Evolutionary conservation across 1,140 invertebrate species (phyloP).

Genomic region (Ips nitidus): DNA sequence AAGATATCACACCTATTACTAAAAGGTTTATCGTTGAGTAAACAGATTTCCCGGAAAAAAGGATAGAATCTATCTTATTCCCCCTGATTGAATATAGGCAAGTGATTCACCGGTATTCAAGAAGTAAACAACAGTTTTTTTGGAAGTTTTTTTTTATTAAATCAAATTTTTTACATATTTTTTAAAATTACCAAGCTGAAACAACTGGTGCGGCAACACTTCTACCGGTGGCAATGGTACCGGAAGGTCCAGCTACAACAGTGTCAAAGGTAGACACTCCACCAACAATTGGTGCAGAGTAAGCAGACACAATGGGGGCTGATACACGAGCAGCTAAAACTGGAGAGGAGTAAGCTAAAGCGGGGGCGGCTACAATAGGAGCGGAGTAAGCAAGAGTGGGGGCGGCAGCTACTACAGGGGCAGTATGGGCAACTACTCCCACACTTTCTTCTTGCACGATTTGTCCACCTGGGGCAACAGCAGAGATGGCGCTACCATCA

Average conservation of each 20-base stretch:
- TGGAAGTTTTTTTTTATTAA: too few species aligned
- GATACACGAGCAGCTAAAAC: constrained; percentile 8
- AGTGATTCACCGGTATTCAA: too few species aligned
- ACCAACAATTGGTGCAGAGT: constrained; percentile 13
- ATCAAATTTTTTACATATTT: too few species aligned
- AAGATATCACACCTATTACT: too few species aligned
- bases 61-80: too few species aligned
- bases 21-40: too few species aligned
- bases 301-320: constrained; percentile 6
- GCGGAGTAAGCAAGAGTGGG: too few species aligned
- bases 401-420: constrained; percentile 25
- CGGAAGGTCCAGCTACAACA: constrained; percentile 36
- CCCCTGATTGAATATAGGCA: too few species aligned
- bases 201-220: constrained; percentile 14
- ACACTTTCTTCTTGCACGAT: constrained; percentile 37
- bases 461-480: constrained; percentile 39
- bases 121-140: too few species aligned
- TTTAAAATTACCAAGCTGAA: too few species aligned
- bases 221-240: constrained; percentile 35
- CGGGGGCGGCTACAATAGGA: neutral
- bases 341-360: constrained; percentile 11
- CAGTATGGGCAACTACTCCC: constrained; percentile 31
- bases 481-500: constrained; percentile 42
- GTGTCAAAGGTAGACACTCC: constrained; percentile 2
- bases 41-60: too few species aligned